These are phyloP conservation scores for Lynx canadensis DNA, from an alignment of 2,113 vertebrate genomes.

Conservation along the genomic window DNA sequence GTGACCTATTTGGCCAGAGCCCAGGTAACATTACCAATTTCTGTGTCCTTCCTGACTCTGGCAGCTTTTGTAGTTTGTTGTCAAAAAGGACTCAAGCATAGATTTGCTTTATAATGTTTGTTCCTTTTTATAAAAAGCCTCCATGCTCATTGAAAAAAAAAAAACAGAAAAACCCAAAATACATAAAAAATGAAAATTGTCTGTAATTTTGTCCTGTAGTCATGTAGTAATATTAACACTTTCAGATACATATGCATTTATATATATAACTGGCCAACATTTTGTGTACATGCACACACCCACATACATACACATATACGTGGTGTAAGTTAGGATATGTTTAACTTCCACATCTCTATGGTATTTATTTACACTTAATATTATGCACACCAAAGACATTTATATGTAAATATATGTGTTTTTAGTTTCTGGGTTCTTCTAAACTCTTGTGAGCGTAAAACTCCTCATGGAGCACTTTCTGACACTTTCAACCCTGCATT, in stretches of 20 bases:
- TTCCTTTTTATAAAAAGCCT: neutral
- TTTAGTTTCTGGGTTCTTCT: neutral
- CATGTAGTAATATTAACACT: neutral
- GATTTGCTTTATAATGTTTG: slow-evolving; percentile 20
- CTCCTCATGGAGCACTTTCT: neutral
- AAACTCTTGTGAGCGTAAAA: slow-evolving; percentile 24
- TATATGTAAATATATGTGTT: neutral
- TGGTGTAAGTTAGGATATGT: neutral
- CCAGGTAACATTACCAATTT: slow-evolving; percentile 31
- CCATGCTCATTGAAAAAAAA: neutral
- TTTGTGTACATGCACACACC: neutral
- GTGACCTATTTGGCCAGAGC: slow-evolving; percentile 46
- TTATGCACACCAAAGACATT: neutral
- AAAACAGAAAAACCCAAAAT: slow-evolving; percentile 22
- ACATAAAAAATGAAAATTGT: neutral
- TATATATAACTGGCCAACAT: neutral
- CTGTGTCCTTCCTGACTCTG: slow-evolving; percentile 35
- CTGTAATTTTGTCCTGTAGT: neutral
- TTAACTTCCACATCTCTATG: neutral
- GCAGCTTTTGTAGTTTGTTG: slow-evolving; percentile 1
- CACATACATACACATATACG: neutral
- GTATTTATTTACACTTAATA: neutral
- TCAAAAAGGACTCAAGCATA: neutral
- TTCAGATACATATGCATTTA: neutral
- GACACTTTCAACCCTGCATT: neutral